Evolutionary conservation across 2,888 invertebrate genomes (phyloP), one percentile per base, ranked within the genome.

Genomic region (Agonopterix subpropinquella): DNA sequence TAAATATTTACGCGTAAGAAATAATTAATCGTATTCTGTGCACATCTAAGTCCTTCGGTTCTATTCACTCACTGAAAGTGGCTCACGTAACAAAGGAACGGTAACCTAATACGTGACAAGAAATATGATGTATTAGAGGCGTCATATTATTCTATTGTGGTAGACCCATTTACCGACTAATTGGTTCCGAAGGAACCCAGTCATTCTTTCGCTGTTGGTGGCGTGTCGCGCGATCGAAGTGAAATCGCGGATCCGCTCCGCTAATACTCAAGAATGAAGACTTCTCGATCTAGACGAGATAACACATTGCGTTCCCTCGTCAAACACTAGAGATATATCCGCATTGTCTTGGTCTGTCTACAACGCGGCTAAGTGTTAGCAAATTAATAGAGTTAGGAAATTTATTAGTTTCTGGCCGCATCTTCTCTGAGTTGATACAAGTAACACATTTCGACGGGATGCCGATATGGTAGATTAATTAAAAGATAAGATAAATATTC

Each of bases 81-180:
- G 83, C 78, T 76, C 87, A 81, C 87, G 85, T 84, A 82, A 85
- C 82, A 82, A 84, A 77, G 79, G 80, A 83, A 82, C 85, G 80
- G 87, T 85, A 83, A 83, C 80, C 76, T 67, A 72, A 77, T 79
- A 88, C 87, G 87, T 88, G 87, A 85, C 75, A 61, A 75, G 86
- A 86, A 86, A 80, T 79, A 77, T 84, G 78, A 85, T 80, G 76
- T 71, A 74, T 77, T 72, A 75, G 70, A 71, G 58, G 73, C 67
- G 67, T 75, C 73, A 72, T 74, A 71, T 67, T 75, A 77, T 74
- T 79, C 77, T 72, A 76, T 78, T 76, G 76, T 75, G 67, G 72
- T 63, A 64, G 73, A 73, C 72, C 79, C 67, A 77, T 82, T 81
- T 77, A 68, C 69, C 63, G 65, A 60, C 73, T 85, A 82, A 84